Percentiles rank a stretch among this genome's conserved stretches.
Conservation (phyloP, 2,113 vertebrate species). For the Zeus faber region DNA sequence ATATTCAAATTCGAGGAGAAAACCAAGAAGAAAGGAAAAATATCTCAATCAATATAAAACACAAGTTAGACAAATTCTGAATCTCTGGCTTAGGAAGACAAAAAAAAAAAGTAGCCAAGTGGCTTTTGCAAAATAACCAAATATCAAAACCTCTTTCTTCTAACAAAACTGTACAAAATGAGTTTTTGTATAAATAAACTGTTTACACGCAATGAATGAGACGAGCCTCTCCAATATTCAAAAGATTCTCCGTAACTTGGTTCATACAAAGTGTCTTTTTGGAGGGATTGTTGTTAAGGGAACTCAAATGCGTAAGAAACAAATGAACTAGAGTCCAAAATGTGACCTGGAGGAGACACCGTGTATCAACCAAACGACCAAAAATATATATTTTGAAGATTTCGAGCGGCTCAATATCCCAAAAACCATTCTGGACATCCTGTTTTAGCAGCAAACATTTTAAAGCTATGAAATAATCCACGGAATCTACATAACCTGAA, state of each 20-base stretch:
- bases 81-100: slow-evolving; percentile 78
- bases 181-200: slow-evolving; percentile 78
- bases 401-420: slow-evolving; percentile 36
- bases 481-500: slow-evolving; percentile 7
- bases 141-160: slow-evolving; percentile 72
- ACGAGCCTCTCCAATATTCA: slow-evolving; percentile 45
- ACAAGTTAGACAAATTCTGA: slow-evolving; percentile 66
- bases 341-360: not conserved
- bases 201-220: slow-evolving; percentile 64
- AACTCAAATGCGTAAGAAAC: too few species aligned
- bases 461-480: slow-evolving; percentile 77
- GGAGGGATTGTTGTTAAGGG: not conserved
- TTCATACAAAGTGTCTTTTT: slow-evolving; percentile 29
- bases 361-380: slow-evolving; percentile 12
- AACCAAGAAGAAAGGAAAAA: slow-evolving; percentile 65
- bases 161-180: slow-evolving; percentile 78
- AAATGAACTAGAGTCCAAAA: too few species aligned
- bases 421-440: slow-evolving; percentile 64
- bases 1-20: slow-evolving; percentile 73
- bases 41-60: slow-evolving; percentile 62
- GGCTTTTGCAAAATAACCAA: slow-evolving; percentile 70
- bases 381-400: slow-evolving; percentile 48
- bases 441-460: slow-evolving; percentile 78
- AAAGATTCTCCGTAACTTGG: slow-evolving; percentile 31
- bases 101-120: slow-evolving; percentile 72